Conservation (phyloP, 2,888 invertebrate species). For the Cataglyphis livida region DNA sequence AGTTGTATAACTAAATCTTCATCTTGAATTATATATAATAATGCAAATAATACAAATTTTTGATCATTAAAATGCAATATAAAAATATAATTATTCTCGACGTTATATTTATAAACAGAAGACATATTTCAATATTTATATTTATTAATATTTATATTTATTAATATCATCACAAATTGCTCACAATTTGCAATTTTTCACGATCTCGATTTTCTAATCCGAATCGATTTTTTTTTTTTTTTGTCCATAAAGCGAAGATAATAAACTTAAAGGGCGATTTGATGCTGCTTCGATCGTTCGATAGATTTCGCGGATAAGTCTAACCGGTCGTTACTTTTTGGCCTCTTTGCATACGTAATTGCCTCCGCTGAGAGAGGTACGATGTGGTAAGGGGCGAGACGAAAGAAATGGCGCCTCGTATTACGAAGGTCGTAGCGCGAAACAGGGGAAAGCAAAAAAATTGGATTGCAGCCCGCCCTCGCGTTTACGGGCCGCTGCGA, state of each 20-base stretch:
- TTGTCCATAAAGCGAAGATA: conserved; percentile 14
- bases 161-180: not conserved
- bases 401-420: conserved; percentile 65
- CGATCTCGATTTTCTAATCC: not conserved
- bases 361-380: conserved; percentile 69
- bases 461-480: conserved; percentile 65
- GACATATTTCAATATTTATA: not conserved
- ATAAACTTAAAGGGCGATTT: conserved; percentile 13
- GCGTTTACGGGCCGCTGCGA: conserved; percentile 61
- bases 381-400: conserved; percentile 60
- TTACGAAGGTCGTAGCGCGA: conserved; percentile 61
- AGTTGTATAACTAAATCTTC: not conserved
- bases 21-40: not conserved
- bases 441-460: conserved; percentile 58
- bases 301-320: conserved; percentile 71
- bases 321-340: conserved; percentile 74
- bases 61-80: not conserved
- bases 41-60: not conserved
- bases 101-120: not conserved
- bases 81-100: not conserved
- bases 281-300: conserved; percentile 18
- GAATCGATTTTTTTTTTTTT: not conserved
- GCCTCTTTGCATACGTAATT: conserved; percentile 78
- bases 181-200: not conserved
- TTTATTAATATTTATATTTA: not conserved